These are phyloP conservation scores for Sebastes trivittatus DNA, from an alignment of 2,797 vertebrate species.

Conservation along the genomic window DNA sequence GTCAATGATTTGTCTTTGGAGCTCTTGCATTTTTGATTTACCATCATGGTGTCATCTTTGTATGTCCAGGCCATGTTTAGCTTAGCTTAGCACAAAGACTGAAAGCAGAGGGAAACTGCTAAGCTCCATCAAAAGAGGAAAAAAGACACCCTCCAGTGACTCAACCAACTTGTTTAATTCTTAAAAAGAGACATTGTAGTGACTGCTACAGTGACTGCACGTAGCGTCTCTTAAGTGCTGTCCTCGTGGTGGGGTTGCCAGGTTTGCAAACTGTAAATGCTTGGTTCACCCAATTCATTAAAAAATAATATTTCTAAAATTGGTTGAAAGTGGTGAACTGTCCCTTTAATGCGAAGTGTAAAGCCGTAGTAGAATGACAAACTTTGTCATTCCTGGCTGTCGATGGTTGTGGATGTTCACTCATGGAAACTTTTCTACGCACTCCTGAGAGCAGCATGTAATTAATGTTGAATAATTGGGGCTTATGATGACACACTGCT, in stretches of 20 bases:
- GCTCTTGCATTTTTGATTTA: too few relatives aligned
- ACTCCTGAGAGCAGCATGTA: neutral
- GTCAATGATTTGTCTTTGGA: too few relatives aligned
- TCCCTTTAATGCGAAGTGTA: neutral
- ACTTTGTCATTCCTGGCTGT: neutral
- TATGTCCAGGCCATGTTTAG: too few relatives aligned
- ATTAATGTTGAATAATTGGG: slow-evolving; percentile 39
- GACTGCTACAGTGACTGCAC: too few relatives aligned
- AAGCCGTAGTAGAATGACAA: neutral
- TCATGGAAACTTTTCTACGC: neutral
- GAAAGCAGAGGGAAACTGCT: too few relatives aligned
- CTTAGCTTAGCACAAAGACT: too few relatives aligned
- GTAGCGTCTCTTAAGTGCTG: neutral
- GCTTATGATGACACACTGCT: slow-evolving; percentile 24
- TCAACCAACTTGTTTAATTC: too few relatives aligned
- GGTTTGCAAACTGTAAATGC: neutral
- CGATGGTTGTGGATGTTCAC: neutral
- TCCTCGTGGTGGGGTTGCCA: neutral
- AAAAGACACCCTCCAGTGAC: too few relatives aligned
- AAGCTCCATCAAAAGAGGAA: too few relatives aligned
- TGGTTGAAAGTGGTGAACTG: neutral
- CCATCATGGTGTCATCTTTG: too few relatives aligned
- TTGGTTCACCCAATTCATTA: neutral
- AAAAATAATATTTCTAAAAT: neutral
- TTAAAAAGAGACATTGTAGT: too few relatives aligned